phyloP scores from a whole-genome alignment of 2,888 invertebrate genomes.

The Papilio protenor region DNA sequence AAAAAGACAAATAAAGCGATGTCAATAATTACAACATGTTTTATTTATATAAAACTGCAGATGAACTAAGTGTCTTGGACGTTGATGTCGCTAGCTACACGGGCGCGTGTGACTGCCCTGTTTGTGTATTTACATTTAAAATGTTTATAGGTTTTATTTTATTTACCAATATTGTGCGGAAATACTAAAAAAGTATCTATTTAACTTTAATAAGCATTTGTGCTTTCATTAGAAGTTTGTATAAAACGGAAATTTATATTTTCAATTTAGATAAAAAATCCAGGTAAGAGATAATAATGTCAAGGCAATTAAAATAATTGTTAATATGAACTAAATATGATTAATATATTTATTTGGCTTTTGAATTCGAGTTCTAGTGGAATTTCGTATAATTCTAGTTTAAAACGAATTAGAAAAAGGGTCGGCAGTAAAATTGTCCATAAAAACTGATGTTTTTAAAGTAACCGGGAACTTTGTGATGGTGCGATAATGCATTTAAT shows the following conservation, averaged over 20 bases:
- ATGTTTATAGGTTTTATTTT: not conserved
- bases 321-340: too few species aligned
- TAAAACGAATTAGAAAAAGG: not conserved
- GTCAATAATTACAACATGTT: not conserved
- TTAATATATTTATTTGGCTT: not conserved
- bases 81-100: not conserved
- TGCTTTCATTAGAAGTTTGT: too few species aligned
- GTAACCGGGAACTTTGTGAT: not conserved
- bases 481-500: conserved; percentile 25
- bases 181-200: too few species aligned
- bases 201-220: too few species aligned
- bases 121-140: not conserved
- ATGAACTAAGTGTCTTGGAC: not conserved
- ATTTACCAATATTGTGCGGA: too few species aligned
- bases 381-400: not conserved
- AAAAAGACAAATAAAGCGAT: not conserved
- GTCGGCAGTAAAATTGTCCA: not conserved
- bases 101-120: not conserved
- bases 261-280: too few species aligned
- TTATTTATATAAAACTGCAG: not conserved
- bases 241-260: too few species aligned
- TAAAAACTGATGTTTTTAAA: not conserved
- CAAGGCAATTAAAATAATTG: too few species aligned
- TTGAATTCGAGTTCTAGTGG: not conserved
- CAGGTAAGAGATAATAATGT: too few species aligned